Conservation (phyloP, 2,888 invertebrate genomes). For the Pseudococcus viburni region DNA sequence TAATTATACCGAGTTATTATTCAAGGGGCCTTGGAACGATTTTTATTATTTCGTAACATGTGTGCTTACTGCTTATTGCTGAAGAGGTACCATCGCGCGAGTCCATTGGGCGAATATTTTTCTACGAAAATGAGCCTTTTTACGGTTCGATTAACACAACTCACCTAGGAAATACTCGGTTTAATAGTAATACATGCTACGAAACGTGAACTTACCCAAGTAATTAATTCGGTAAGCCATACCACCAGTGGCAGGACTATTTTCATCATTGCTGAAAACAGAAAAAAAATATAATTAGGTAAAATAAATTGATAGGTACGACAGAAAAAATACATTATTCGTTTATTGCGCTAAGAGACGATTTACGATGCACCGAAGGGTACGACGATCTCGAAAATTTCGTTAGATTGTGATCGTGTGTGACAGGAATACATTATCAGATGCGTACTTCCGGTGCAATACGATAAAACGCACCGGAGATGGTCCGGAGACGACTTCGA, state of each 20-base stretch:
- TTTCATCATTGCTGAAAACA: conserved; percentile 64
- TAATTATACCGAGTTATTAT: conserved; percentile 24
- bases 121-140: conserved; percentile 21
- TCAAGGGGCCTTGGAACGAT: conserved; percentile 16
- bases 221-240: conserved; percentile 66
- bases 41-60: conserved; percentile 8
- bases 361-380: not conserved
- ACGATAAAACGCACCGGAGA: not conserved
- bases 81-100: not conserved
- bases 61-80: not conserved
- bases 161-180: not conserved
- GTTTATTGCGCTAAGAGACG: no score
- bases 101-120: not conserved
- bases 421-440: conserved; percentile 5
- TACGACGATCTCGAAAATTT: not conserved
- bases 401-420: not conserved
- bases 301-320: not conserved
- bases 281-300: conserved; percentile 54
- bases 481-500: not conserved
- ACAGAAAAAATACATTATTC: no score
- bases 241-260: conserved; percentile 63
- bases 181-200: not conserved
- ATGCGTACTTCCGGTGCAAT: not conserved
- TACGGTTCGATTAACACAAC: not conserved
- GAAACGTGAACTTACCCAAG: conserved; percentile 56